Percentiles rank a stretch among this genome's conserved stretches.
Conservation (phyloP, 2,888 invertebrate species). For the Cactoblastis cactorum region DNA sequence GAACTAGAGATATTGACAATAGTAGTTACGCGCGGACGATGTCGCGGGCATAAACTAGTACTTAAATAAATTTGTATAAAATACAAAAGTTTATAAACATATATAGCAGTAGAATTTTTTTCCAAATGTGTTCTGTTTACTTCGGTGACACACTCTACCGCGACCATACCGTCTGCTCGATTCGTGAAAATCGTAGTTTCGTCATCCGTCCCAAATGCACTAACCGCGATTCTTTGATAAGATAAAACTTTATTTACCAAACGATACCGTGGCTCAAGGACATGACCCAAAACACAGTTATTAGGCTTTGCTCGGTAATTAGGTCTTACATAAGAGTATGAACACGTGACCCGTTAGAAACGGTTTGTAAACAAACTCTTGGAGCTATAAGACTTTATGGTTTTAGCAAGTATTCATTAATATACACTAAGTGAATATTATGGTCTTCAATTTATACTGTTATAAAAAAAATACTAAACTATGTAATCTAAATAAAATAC, state of each 20-base stretch:
- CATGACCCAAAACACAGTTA: constrained; percentile 24
- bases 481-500: no score
- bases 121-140: constrained; percentile 1
- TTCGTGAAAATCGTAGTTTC: constrained; percentile 29
- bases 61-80: no score
- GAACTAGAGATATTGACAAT: no score
- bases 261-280: constrained; percentile 31
- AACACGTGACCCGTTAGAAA: neutral
- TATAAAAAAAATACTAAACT: no score
- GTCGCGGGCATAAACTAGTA: no score
- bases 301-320: constrained; percentile 15
- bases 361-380: neutral
- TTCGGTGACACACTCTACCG: neutral
- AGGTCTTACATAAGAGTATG: neutral
- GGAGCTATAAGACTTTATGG: neutral
- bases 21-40: no score
- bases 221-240: constrained; percentile 37
- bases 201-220: constrained; percentile 45
- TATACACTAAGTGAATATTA: no score
- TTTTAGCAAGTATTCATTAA: neutral
- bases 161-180: neutral
- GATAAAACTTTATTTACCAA: constrained; percentile 45
- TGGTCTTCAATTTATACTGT: no score
- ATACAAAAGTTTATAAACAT: no score
- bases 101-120: neutral